These are phyloP conservation scores for Psilopogon haemacephalus DNA, from an alignment of 2,113 vertebrate species.

Conservation along the genomic window DNA sequence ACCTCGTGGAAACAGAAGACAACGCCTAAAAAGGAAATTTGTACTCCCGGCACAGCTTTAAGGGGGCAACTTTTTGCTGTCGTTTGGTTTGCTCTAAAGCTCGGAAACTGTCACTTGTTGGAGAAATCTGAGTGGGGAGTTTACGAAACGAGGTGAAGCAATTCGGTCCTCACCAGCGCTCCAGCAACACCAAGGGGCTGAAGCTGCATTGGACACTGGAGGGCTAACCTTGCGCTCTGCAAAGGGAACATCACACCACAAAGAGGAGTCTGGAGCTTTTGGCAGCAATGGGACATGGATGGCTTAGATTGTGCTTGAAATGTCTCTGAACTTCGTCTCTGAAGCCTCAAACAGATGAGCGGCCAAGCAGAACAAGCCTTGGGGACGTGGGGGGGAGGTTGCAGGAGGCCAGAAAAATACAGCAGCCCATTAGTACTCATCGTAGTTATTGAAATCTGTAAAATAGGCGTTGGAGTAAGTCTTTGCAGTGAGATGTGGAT, in stretches of 20 bases:
- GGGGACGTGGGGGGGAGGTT: conserved; percentile 47
- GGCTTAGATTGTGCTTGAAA: conserved; percentile 71
- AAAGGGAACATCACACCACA: conserved; percentile 33
- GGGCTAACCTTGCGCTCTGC: neutral
- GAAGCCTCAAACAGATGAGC: conserved; percentile 63
- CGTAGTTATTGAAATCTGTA: conserved; percentile 96
- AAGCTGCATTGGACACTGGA: neutral
- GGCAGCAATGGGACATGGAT: conserved; percentile 50
- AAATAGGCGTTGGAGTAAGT: conserved; percentile 97
- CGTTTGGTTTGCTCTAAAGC: neutral
- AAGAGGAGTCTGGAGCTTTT: conserved; percentile 9
- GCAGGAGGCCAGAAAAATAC: conserved; percentile 51
- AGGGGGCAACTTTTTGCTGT: neutral
- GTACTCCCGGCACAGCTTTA: neutral
- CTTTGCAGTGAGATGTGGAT: conserved; percentile 93
- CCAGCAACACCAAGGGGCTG: neutral
- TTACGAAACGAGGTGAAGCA: neutral
- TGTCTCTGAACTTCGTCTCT: conserved; percentile 54
- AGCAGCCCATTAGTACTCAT: conserved; percentile 87
- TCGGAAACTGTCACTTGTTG: conserved; percentile 9
- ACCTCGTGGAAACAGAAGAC: conserved; percentile 4
- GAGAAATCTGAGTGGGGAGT: neutral
- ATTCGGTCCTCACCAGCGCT: neutral
- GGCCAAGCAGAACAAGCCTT: conserved; percentile 61
- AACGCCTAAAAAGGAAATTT: neutral